A percentile compares a stretch with the other conserved stretches of the same genome.
phyloP scores from a whole-genome alignment of 2,113 vertebrate genomes.

The Leucopsar rothschildi region DNA sequence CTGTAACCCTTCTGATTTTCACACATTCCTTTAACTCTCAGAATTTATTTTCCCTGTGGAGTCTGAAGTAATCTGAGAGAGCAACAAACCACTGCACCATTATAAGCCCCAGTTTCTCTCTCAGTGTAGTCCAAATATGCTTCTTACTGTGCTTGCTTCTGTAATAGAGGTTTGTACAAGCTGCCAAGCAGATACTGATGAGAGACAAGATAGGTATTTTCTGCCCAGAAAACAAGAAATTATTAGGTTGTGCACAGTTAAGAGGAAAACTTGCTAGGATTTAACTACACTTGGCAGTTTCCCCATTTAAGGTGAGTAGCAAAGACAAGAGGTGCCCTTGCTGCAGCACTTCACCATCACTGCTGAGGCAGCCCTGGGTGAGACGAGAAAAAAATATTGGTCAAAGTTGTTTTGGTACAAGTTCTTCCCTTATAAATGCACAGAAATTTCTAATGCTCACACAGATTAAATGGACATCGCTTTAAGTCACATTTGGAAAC shows the following conservation, averaged over 20 bases:
- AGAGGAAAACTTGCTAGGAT: neutral
- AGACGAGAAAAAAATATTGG: neutral
- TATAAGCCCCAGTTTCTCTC: conserved; percentile 16
- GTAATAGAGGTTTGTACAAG: conserved; percentile 8
- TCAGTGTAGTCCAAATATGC: neutral
- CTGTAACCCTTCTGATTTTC: conserved; percentile 39
- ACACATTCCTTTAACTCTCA: conserved; percentile 42
- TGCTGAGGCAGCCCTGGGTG: neutral
- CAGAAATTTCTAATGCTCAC: neutral
- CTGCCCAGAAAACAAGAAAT: neutral
- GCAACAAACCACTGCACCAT: neutral
- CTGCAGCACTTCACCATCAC: neutral
- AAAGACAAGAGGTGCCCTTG: neutral
- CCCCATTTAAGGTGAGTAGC: neutral
- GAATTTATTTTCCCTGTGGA: conserved; percentile 46
- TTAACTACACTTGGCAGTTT: neutral
- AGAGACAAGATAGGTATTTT: neutral
- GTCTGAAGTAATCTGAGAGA: conserved; percentile 50
- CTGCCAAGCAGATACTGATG: neutral
- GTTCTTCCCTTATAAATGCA: neutral
- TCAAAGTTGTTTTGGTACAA: neutral
- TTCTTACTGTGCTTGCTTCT: neutral
- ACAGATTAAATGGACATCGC: neutral
- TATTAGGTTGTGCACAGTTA: neutral
- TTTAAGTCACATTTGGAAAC: neutral